Evolutionary conservation across 2,797 vertebrate species (phyloP), one percentile per base, ranked within the genome.

Genomic region (Cetoscarus ocellatus): DNA sequence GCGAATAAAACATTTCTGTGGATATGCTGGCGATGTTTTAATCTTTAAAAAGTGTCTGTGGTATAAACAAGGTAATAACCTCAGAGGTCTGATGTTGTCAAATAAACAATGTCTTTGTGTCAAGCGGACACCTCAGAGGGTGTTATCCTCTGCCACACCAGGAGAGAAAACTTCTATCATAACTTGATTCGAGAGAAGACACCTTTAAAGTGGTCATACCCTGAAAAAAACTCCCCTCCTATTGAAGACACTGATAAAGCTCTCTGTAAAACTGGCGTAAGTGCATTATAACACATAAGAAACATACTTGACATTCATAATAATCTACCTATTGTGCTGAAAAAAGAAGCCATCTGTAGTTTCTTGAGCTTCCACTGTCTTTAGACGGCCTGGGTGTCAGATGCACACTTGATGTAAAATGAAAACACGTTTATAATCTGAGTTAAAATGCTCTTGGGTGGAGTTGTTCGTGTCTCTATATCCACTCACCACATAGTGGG

Each of bases 1-100:
- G 47, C 13, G 59, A 44, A 70, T 59, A 51, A 55, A 65, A 36
- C 5, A 54, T 74, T 66, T 71, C 34, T 70, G 5, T 50, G 17
- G 34, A 74, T 39, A 55, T 19, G 65, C 65, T 36, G 48, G 7
- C 47, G 61, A 34, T 36, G 17, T 45, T 52, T 53, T 42, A 6
- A 51, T 70, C 19, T 83, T 68, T 69, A 6, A 50, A 57, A 73
- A 74, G 57, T 54, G 61, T 15, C 54, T 49, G 11, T 11, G 47
- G 55, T 68, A 76, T 81, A 70, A 77, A 80, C 65, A 80, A 69
- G 43, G 43, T 70, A 70, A 80, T 81, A 67, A 82, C 75, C 63
- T 73, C 70, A 39, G 49, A 66, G 80, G 70, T 68, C 50, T 55
- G 67, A 39, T 72, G 64, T 58, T 79, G 61, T 68, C 14, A 3